Evolutionary conservation across 2,113 vertebrate genomes (phyloP), one percentile per base, ranked within the genome.

Genomic region (Chlamydotis undulata): DNA sequence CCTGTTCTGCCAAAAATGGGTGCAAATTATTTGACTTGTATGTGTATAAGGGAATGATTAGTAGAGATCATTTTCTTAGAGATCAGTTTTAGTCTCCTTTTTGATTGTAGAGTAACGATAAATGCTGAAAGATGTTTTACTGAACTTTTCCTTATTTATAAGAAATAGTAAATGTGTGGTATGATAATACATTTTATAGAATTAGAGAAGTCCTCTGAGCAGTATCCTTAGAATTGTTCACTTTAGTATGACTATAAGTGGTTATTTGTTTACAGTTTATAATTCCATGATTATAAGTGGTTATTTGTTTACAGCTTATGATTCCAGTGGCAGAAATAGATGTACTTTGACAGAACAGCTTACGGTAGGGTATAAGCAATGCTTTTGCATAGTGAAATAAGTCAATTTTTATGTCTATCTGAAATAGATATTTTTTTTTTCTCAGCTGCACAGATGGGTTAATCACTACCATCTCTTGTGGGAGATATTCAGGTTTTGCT

Each of bases 141-240:
- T 73, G 80, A 83, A 78, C 37, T 77, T 81, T 77, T 83, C 45
- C 73, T 90, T 84, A 65, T 70, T 96, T 94, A 76, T 93, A n/a
- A 78, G 69, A 81, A 94, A 43, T 79, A 80, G 37, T 70, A 57
- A 53, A 49, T 61, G 6, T 60, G 49, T 82, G 59, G 37, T 94
- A 78, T 63, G 15, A 35, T 68, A 90, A 90, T 31, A 52, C 7
- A 10, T 63, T 50, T 76, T 63, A 33, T 13, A 28, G 43, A 83
- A 63, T 49, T 59, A 49, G 18, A 57, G 22, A 69, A 74, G 77
- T 53, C 56, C 45, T 84, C 63, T 89, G 93, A 92, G 78, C 43
- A 83, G 77, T 19, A 74, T 24, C 35, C 70, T 28, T 56, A 47
- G 63, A 55, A 56, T 37, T 49, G 50, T 56, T 84, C 61, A 37